Conservation (phyloP, 2,797 vertebrate genomes). For the Nyctalus aviator region DNA sequence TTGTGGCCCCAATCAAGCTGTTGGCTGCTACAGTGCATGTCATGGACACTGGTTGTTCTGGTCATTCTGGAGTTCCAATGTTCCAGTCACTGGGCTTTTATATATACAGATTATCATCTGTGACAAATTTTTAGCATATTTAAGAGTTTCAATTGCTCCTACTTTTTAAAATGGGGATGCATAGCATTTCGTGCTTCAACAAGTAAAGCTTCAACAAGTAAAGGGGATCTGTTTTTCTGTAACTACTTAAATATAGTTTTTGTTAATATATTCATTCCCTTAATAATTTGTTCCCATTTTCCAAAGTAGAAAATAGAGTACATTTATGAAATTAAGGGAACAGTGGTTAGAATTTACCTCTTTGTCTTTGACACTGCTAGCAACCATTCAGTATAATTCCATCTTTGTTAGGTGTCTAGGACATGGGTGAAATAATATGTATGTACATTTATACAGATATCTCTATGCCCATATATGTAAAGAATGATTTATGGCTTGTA, state of each 20-base stretch:
- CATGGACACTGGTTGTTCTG: too few relatives aligned
- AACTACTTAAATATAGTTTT: constrained; percentile 37
- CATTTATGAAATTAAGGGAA: constrained; percentile 46
- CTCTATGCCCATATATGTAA: constrained; percentile 1
- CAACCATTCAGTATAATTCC: not conserved
- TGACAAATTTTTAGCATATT: constrained; percentile 3
- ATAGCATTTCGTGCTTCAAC: constrained; percentile 19
- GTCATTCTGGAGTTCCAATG: too few relatives aligned
- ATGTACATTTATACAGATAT: not conserved
- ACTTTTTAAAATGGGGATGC: not conserved
- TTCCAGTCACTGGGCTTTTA: too few relatives aligned
- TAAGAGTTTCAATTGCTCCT: not conserved
- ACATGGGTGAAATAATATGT: constrained; percentile 39
- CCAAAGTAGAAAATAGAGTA: not conserved
- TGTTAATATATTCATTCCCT: not conserved
- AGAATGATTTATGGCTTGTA: constrained; percentile 46
- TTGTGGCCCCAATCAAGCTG: too few relatives aligned
- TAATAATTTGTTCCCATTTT: not conserved
- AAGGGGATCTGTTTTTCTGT: not conserved
- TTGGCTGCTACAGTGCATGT: too few relatives aligned
- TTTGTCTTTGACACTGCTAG: not conserved
- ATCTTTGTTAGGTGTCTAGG: constrained; percentile 29
- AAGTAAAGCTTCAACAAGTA: constrained; percentile 60
- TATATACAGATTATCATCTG: not conserved
- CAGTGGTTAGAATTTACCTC: not conserved